Base-by-base conservation (phyloP, 2,113 vertebrate species). In the Colossoma macropomum region DNA sequence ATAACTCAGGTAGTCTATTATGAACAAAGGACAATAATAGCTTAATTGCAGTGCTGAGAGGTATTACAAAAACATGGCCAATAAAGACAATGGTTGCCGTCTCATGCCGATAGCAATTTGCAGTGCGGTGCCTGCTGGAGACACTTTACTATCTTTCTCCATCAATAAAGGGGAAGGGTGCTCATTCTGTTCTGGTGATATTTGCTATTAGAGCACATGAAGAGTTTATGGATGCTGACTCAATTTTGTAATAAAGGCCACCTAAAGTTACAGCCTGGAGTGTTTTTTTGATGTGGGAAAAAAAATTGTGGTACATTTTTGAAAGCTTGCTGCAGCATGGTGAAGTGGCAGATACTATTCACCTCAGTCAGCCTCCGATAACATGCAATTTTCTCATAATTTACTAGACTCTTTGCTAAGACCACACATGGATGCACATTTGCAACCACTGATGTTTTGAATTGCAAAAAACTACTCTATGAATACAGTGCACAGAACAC, bases 151-250 rank as follows among this genome's bases (percentile, higher is more conserved):
- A 32, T 84, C 45, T 79, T 85, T 79, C 41, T 88, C 85, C 88
- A 83, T 88, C 84, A 89, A 89, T 89, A 87, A 91, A 91, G 86
- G 91, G 84, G 65, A 34, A 48, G 60, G 88, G 88, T 78, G 81
- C 79, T 74, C 45, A 45, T 63, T 56, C 83, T 76, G 83, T 82
- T 71, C 79, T 77, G 84, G 75, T 63, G 78, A 75, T 87, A 87
- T 65, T 85, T 84, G 82, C 86, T 86, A 87, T 83, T 84, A 86
- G 84, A 87, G 81, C 76, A 87, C 86, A 87, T 79, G 75, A 84
- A 83, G 81, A 82, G 87, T 92, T 91, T 89, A 91, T 87, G 79
- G 86, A 75, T 60, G 52, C 72, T 69, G 80, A 90, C 86, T 89
- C 74, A 34, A 86, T 84, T 79, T 80, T 69, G 76, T 83, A 54